Evolutionary conservation across 2,888 invertebrate genomes (phyloP).

Genomic region (Sphecodes monilicornis): DNA sequence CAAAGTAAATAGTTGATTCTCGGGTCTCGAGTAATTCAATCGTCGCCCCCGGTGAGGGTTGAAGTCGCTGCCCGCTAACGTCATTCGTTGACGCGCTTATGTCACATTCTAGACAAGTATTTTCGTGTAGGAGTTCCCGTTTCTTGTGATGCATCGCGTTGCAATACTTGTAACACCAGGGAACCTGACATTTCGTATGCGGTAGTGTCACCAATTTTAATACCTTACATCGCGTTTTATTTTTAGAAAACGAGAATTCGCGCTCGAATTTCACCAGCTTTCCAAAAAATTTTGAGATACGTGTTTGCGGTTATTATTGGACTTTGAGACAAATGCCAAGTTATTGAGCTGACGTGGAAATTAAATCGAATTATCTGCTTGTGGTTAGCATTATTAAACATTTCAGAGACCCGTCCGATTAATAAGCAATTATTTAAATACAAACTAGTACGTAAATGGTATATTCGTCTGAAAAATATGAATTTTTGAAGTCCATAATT

Average conservation of each 20-base stretch:
- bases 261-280: not conserved
- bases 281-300: not conserved
- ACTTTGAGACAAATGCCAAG: not conserved
- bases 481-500: too few species aligned
- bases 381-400: not conserved
- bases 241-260: not conserved
- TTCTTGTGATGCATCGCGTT: not conserved
- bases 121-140: not conserved
- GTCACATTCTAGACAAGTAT: not conserved
- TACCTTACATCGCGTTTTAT: not conserved
- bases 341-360: not conserved
- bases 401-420: too few species aligned
- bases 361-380: not conserved
- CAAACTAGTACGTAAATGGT: too few species aligned
- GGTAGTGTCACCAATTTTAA: not conserved
- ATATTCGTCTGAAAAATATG: too few species aligned
- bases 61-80: not conserved
- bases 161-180: too few species aligned
- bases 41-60: not conserved
- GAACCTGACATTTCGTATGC: not conserved
- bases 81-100: not conserved
- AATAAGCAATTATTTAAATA: too few species aligned
- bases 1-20: slow-evolving; percentile 1
- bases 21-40: not conserved
- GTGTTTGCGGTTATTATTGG: not conserved